Evolutionary conservation across 2,113 vertebrate genomes (phyloP), one percentile per base, ranked within the genome.

Genomic region (Microcebus murinus): DNA sequence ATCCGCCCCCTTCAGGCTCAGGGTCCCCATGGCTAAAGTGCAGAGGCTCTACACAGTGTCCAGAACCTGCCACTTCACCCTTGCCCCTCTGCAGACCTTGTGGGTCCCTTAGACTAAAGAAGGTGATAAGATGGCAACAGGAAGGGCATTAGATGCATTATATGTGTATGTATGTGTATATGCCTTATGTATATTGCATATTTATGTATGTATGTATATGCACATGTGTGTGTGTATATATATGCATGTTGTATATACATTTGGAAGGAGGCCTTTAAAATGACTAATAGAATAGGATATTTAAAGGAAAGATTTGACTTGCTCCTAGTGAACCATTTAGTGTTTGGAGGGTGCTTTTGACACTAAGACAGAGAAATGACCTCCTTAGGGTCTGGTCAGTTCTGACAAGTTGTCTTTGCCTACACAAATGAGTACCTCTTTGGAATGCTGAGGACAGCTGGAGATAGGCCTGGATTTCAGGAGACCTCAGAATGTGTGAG

Each of bases 171-270:
- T 8, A 5, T 34, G 23, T 34, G 45, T 10, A 21, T 10, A 21
- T 11, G 17, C 48, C 45, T 76, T n/a, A 23, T 71, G 68, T 21
- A 11, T 57, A 9, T 31, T 10, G 8, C 15, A 6, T 21, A 50
- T 15, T 0, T 70, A 7, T n/a, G 4, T 12, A 27, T 50, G 27
- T 52, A 17, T 1, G 8, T 50, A 27, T 42, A 17, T 2, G 8
- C 7, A 9, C n/a, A 11, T 55, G 2, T 71, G 1, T 59, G 3
- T 63, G 3, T 63, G 4, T 1, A 2, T 7, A 21, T 34, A 1
- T 25, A 34, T 3, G 36, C 39, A 27, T 3, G 20, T 21, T 5
- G 3, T 18, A 13, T 34, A 6, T 52, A 8, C 4, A 4, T 71
- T 15, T 63, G 61, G 18, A 68, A 79, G 63, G 13, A 50, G 68